phyloP scores from a whole-genome alignment of 2,113 vertebrate species.

The Gobio gobio region DNA sequence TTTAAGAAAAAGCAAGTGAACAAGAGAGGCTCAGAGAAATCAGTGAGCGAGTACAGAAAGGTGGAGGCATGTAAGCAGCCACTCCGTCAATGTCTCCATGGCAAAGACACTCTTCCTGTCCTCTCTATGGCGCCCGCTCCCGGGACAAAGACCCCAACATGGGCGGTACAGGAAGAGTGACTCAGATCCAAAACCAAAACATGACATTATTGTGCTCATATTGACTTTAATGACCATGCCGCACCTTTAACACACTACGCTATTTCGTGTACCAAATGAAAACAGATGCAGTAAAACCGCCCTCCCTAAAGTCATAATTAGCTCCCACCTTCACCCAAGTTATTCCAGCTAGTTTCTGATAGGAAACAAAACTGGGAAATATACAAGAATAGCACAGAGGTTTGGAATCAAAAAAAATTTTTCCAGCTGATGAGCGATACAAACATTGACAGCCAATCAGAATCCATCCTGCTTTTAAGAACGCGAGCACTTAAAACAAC shows the following conservation, averaged over 20 bases:
- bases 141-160: conserved; percentile 71
- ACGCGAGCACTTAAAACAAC: too few species aligned
- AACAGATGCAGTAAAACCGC: background rate
- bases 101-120: conserved; percentile 70
- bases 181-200: conserved; percentile 61
- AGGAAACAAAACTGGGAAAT: background rate
- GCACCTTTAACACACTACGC: conserved; percentile 7
- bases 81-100: conserved; percentile 68
- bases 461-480: too few species aligned
- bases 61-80: conserved; percentile 60
- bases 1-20: too few species aligned
- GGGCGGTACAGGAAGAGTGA: conserved; percentile 72
- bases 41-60: conserved; percentile 38
- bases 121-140: conserved; percentile 65
- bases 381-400: too few species aligned
- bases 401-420: too few species aligned
- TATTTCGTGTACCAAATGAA: background rate
- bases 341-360: background rate
- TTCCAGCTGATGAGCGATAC: too few species aligned
- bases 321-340: background rate
- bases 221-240: conserved; percentile 21
- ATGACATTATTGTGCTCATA: conserved; percentile 42
- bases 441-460: too few species aligned
- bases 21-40: background rate
- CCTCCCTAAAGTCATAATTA: background rate